Evolutionary conservation across 1,140 invertebrate genomes (phyloP).

Genomic region (Drosophila nasuta): DNA sequence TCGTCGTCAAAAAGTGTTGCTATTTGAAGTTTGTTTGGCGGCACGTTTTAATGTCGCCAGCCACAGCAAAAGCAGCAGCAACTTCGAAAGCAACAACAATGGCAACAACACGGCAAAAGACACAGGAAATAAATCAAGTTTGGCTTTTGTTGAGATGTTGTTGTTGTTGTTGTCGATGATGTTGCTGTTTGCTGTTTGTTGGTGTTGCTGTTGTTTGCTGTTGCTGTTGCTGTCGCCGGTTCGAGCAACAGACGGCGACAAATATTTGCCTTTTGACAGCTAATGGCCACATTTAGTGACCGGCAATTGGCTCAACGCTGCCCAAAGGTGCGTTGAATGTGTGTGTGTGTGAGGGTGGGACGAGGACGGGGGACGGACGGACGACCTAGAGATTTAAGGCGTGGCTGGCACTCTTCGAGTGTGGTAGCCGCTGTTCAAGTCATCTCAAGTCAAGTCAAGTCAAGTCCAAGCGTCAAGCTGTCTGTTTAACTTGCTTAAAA

Average conservation of each 20-base stretch:
- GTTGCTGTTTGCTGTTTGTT: slow-evolving; percentile 62
- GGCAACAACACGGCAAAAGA: slow-evolving; percentile 6
- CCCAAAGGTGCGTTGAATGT: background rate
- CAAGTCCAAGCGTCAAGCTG: slow-evolving; percentile 65
- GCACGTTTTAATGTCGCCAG: slow-evolving; percentile 70
- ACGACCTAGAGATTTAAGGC: slow-evolving; percentile 23
- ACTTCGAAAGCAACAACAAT: slow-evolving; percentile 3
- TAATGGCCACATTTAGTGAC: slow-evolving; percentile 76
- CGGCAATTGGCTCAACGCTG: slow-evolving; percentile 32
- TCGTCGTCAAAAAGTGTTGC: slow-evolving; percentile 13
- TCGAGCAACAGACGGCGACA: slow-evolving; percentile 58
- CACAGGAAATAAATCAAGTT: slow-evolving; percentile 82
- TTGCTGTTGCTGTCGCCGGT: slow-evolving; percentile 35
- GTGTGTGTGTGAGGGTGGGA: background rate
- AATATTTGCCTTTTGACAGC: slow-evolving; percentile 80
- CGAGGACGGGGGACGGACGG: background rate
- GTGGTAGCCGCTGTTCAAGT: slow-evolving; percentile 22
- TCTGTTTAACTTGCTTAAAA: slow-evolving; percentile 58
- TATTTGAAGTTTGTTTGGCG: slow-evolving; percentile 58
- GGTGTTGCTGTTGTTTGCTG: slow-evolving; percentile 21
- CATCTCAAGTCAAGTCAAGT: no score
- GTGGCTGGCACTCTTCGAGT: slow-evolving; percentile 23
- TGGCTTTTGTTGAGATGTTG: slow-evolving; percentile 53
- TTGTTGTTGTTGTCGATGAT: slow-evolving; percentile 17
- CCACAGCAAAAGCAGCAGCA: slow-evolving; percentile 27